Base-by-base conservation (phyloP, 2,113 vertebrate species). In the Corynorhinus townsendii region DNA sequence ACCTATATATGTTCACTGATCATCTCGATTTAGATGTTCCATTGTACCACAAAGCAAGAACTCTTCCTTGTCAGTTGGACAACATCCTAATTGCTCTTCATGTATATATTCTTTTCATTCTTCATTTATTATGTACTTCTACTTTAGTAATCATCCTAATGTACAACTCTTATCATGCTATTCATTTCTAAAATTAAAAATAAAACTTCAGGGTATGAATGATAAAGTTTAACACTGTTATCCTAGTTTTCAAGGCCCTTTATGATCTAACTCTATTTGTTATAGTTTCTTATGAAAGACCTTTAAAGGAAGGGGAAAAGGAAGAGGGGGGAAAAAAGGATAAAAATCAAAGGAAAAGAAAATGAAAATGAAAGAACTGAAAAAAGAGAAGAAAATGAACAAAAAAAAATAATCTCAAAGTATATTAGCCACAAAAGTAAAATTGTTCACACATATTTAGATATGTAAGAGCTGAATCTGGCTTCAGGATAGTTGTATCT, bases 361-460 rank as follows among this genome's bases (percentile, higher is more conserved):
- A 87, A 69, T 40, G 2, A 7, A 86, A 89, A 86, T 28, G 6
- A 15, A 59, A 95, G 62, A 87, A 62, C 26, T 62, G 26, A 88
- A 85, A 19, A 71, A 87, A 33, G 43, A 81, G 17, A 69, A 86
- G 30, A 72, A 95, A 47, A 28, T 38, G 3, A 2, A 2, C 30
- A 26, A 71, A 15, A 19, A 19, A 30, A 2, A 5, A 2, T 5
- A 35, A 52, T n/a, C 26, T 92, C 75, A 90, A 81, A 97, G 90
- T 88, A 91, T 88, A 90, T 76, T 83, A 90, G 56, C 71, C 75
- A 93, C 54, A 95, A 82, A 95, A 94, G 47, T 80, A 75, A 88
- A 95, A 91, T n/a, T 45, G 40, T 35, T 94, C 89, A 85, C 54
- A 96, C 75, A 82, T 52, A n/a, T 15, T 15, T 45, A 77, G n/a